Percentiles rank a stretch among this genome's conserved stretches.
Evolutionary conservation across 1,140 invertebrate genomes (phyloP).

Genomic region (Drosophila navojoa): DNA sequence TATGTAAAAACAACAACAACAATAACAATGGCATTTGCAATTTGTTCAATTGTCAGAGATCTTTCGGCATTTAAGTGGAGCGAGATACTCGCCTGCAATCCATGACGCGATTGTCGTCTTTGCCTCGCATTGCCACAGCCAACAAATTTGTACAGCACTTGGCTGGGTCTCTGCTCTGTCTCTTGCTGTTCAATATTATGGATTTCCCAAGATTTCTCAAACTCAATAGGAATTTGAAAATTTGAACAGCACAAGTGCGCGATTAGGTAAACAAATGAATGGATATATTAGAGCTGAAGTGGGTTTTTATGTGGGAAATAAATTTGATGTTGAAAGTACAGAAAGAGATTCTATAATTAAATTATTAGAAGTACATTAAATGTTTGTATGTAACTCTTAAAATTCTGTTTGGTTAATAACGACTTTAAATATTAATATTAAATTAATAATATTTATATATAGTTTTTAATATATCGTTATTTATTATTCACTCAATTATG

Average conservation of each 20-base stretch:
- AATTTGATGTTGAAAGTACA: too few relatives aligned
- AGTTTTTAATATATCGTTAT: too few relatives aligned
- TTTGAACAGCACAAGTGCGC: not conserved
- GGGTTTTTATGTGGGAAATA: not conserved
- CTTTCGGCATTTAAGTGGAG: conserved; percentile 55
- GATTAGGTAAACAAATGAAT: conserved; percentile 12
- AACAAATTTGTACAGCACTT: conserved; percentile 11
- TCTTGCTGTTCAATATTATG: not conserved
- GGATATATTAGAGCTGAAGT: not conserved
- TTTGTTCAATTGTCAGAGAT: conserved; percentile 61
- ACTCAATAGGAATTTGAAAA: not conserved
- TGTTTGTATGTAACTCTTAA: too few relatives aligned
- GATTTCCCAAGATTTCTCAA: conserved; percentile 15
- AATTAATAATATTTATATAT: too few relatives aligned
- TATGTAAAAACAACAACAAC: conserved; percentile 45
- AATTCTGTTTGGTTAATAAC: too few relatives aligned
- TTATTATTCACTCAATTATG: too few relatives aligned
- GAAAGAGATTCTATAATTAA: too few relatives aligned
- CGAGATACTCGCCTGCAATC: conserved; percentile 20
- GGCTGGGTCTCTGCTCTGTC: not conserved
- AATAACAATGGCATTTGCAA: conserved; percentile 55
- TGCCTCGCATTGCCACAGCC: conserved; percentile 27
- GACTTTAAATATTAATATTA: too few relatives aligned
- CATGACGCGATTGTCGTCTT: conserved; percentile 28
- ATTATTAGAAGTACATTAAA: too few relatives aligned